A percentile compares a stretch with the other conserved stretches of the same genome.
These are phyloP conservation scores for Galeruca laticollis DNA, from an alignment of 2,888 invertebrate genomes.

Conservation along the genomic window DNA sequence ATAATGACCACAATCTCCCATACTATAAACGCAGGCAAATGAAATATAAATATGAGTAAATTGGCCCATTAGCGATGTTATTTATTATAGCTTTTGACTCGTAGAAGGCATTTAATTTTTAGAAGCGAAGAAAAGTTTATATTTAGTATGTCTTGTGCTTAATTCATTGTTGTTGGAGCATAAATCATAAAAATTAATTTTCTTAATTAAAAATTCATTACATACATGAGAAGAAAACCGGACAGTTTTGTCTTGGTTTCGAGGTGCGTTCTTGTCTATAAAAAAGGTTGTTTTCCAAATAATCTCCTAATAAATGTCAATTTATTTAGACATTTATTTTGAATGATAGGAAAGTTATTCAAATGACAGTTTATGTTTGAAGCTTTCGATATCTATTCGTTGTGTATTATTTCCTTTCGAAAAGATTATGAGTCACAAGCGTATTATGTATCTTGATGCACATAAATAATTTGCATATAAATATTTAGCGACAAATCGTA, in stretches of 20 bases:
- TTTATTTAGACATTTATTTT: conserved; percentile 5
- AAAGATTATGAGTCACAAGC: not conserved
- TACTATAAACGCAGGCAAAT: conserved; percentile 15
- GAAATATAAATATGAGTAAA: conserved; percentile 34
- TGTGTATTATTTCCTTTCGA: too few relatives aligned
- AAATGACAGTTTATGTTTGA: not conserved
- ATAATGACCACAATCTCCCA: not conserved
- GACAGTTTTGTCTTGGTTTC: not conserved
- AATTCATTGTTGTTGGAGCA: conserved; percentile 21
- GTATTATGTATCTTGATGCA: not conserved
- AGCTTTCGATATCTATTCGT: too few relatives aligned
- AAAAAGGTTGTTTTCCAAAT: not conserved
- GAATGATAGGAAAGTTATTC: not conserved
- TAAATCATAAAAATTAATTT: conserved; percentile 24
- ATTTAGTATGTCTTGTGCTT: conserved; percentile 21
- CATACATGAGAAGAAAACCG: conserved; percentile 19
- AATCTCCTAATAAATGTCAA: conserved; percentile 6
- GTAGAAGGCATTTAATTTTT: conserved; percentile 19
- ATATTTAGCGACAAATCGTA: conserved; percentile 35
- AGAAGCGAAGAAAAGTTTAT: conserved; percentile 11
- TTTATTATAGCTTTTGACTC: conserved; percentile 24
- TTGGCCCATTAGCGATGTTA: conserved; percentile 32
- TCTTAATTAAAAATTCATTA: conserved; percentile 29
- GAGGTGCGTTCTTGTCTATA: not conserved
- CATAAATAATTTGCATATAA: conserved; percentile 30